A percentile compares a stretch with the other conserved stretches of the same genome.
phyloP scores from a whole-genome alignment of 2,797 vertebrate species.

The Lacerta viridis region DNA sequence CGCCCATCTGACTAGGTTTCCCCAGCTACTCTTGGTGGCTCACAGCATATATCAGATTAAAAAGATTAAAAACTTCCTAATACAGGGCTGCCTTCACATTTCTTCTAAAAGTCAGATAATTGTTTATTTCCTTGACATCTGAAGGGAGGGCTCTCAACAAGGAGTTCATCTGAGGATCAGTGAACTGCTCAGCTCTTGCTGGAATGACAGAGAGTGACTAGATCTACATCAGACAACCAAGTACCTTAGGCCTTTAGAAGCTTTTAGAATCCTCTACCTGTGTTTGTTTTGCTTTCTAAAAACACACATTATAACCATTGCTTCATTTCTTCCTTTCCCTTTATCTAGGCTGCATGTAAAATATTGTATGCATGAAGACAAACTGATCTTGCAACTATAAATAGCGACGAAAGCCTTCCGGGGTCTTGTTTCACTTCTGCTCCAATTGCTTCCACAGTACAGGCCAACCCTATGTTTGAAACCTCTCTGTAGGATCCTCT shows the following conservation, averaged over 20 bases:
- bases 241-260: not conserved
- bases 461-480: slow-evolving; percentile 21
- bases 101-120: too few species aligned
- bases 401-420: slow-evolving; percentile 10
- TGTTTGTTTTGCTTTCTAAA: not conserved
- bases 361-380: slow-evolving; percentile 25
- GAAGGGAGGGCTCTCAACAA: too few species aligned
- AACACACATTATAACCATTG: not conserved
- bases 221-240: too few species aligned
- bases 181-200: too few species aligned
- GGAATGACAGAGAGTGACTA: too few species aligned
- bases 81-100: too few species aligned
- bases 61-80: too few species aligned
- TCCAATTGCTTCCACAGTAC: slow-evolving; percentile 9
- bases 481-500: slow-evolving; percentile 1
- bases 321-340: not conserved
- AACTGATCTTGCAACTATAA: slow-evolving; percentile 13
- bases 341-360: not conserved
- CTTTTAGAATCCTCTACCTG: not conserved
- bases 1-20: too few species aligned
- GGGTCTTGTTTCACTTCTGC: slow-evolving; percentile 18
- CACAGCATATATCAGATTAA: too few species aligned
- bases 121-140: too few species aligned
- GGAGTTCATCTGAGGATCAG: too few species aligned
- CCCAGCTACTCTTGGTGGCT: too few species aligned